Percentiles rank a stretch among this genome's conserved stretches.
phyloP scores from a whole-genome alignment of 2,888 invertebrate genomes.

The Alloscopus bannaensis region DNA sequence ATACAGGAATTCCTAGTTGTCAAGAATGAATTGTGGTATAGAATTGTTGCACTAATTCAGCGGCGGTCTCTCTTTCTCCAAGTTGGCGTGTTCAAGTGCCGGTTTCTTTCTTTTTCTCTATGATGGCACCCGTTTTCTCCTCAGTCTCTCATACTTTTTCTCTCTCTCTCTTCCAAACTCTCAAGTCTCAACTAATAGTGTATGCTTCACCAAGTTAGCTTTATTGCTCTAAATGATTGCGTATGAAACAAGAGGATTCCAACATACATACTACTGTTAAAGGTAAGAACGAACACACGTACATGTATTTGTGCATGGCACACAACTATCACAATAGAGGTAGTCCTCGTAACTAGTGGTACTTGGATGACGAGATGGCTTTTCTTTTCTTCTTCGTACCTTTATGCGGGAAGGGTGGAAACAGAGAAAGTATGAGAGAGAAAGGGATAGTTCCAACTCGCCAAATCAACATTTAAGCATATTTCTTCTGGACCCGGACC shows the following conservation, averaged over 20 bases:
- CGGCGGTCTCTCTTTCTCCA: too few relatives aligned
- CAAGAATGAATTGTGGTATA: not conserved
- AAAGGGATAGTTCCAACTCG: constrained; percentile 54
- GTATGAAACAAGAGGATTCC: not conserved
- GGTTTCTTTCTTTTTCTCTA: not conserved
- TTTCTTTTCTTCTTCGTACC: not conserved
- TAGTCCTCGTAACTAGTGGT: too few relatives aligned
- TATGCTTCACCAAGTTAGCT: too few relatives aligned
- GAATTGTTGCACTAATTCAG: not conserved
- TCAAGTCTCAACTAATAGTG: too few relatives aligned
- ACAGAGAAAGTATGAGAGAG: not conserved
- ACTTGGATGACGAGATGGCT: too few relatives aligned
- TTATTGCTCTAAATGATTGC: not conserved
- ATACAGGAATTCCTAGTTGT: not conserved
- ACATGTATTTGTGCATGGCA: constrained; percentile 12
- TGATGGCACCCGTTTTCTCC: not conserved
- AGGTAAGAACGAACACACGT: constrained; percentile 2
- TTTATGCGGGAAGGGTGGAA: constrained; percentile 6
- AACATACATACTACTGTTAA: not conserved
- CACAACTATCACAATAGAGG: too few relatives aligned
- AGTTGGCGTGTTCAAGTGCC: too few relatives aligned
- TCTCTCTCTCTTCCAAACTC: too few relatives aligned
- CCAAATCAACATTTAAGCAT: constrained; percentile 68
- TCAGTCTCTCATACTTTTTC: too few relatives aligned
- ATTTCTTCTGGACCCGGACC: constrained; percentile 69